These are phyloP conservation scores for Orthonychiurus folsomi DNA, from an alignment of 2,888 invertebrate genomes.

Conservation along the genomic window DNA sequence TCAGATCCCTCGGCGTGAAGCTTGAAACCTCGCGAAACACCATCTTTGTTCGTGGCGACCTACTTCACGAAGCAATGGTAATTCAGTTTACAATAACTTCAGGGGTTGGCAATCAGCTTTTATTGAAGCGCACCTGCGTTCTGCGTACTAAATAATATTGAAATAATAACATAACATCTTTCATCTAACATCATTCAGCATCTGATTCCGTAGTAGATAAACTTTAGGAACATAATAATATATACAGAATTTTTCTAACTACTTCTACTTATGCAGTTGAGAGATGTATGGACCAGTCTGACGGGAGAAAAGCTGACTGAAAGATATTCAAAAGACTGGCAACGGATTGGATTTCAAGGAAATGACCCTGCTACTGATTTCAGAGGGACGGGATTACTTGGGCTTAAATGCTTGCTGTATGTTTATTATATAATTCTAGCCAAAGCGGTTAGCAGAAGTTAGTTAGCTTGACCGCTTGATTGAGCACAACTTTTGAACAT, in stretches of 20 bases:
- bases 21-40: background rate
- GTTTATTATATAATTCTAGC: background rate
- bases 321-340: background rate
- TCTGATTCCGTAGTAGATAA: too few relatives aligned
- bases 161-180: too few relatives aligned
- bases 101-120: too few relatives aligned
- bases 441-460: too few relatives aligned
- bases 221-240: too few relatives aligned
- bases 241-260: too few relatives aligned
- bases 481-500: too few relatives aligned
- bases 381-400: background rate
- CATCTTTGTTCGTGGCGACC: background rate
- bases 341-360: background rate
- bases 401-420: background rate
- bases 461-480: too few relatives aligned
- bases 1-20: background rate
- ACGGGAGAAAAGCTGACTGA: slow-evolving; percentile 1
- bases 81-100: too few relatives aligned
- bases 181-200: too few relatives aligned
- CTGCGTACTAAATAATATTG: too few relatives aligned
- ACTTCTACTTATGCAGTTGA: background rate
- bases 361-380: slow-evolving; percentile 1
- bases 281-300: background rate
- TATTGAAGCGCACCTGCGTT: too few relatives aligned
- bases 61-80: background rate